Evolutionary conservation across 1,140 invertebrate genomes (phyloP).

Genomic region (Thrips palmi): DNA sequence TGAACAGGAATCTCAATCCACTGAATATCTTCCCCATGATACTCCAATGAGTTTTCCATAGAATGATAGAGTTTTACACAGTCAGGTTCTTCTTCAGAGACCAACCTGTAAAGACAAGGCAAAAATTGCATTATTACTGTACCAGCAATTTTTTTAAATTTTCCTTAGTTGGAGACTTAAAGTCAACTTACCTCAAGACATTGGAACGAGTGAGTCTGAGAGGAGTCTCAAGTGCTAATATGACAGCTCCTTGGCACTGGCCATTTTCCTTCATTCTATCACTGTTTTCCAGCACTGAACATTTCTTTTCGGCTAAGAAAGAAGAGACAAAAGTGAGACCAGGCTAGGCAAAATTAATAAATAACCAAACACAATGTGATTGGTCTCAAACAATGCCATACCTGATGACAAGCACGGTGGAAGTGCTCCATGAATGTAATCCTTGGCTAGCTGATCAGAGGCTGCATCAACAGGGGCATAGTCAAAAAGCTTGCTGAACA

Average conservation of each 20-base stretch:
- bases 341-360: no score
- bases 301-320: slow-evolving; percentile 23
- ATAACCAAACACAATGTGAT: slow-evolving; percentile 24
- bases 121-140: not conserved
- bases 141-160: not conserved
- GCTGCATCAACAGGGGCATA: slow-evolving; percentile 59
- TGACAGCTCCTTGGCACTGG: slow-evolving; percentile 21
- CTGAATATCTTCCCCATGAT: slow-evolving; percentile 31
- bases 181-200: slow-evolving; percentile 7
- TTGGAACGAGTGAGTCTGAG: slow-evolving; percentile 8
- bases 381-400: slow-evolving; percentile 27
- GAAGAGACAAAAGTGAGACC: slow-evolving; percentile 7
- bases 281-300: slow-evolving; percentile 26
- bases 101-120: not conserved
- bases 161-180: no score
- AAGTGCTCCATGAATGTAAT: slow-evolving; percentile 69
- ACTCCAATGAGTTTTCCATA: slow-evolving; percentile 32
- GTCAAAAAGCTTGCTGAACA: slow-evolving; percentile 41
- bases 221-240: slow-evolving; percentile 3
- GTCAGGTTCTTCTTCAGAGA: slow-evolving; percentile 1
- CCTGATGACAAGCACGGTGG: slow-evolving; percentile 53
- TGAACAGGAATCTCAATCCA: slow-evolving; percentile 30
- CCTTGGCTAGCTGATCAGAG: slow-evolving; percentile 67
- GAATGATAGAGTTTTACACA: slow-evolving; percentile 28
- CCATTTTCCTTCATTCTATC: slow-evolving; percentile 24